These are phyloP conservation scores for Phylloscopus collybita DNA, from an alignment of 2,797 vertebrate species.

Conservation along the genomic window DNA sequence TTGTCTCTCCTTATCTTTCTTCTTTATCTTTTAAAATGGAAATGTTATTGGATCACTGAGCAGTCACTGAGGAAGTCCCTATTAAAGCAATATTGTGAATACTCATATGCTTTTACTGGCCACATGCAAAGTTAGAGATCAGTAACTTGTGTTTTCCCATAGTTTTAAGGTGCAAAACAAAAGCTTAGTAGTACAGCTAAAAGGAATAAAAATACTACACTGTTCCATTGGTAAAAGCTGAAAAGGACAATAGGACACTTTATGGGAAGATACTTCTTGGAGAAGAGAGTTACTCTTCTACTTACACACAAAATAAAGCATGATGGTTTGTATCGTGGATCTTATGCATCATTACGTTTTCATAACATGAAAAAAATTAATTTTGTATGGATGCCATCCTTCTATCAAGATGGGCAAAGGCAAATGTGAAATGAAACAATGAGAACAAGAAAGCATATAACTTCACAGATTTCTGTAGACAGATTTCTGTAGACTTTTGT, in stretches of 20 bases:
- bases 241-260: background rate
- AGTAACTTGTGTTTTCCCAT: background rate
- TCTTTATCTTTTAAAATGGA: background rate
- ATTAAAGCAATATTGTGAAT: background rate
- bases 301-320: background rate
- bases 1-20: background rate
- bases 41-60: background rate
- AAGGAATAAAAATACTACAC: background rate
- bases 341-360: background rate
- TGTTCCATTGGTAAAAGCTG: background rate
- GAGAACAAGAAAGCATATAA: conserved; percentile 21
- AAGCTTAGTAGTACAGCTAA: background rate
- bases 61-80: background rate
- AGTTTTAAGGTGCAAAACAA: background rate
- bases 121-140: background rate
- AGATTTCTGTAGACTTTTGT: conserved; percentile 57
- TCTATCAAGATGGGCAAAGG: conserved; percentile 22
- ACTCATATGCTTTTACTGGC: background rate
- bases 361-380: background rate
- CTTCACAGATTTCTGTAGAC: conserved; percentile 14
- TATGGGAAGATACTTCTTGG: background rate
- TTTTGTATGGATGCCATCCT: background rate
- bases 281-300: background rate
- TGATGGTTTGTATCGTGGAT: conserved; percentile 45
- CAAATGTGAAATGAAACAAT: background rate